These are phyloP conservation scores for Chrysocyon brachyurus DNA, from an alignment of 2,797 vertebrate genomes.

Conservation along the genomic window DNA sequence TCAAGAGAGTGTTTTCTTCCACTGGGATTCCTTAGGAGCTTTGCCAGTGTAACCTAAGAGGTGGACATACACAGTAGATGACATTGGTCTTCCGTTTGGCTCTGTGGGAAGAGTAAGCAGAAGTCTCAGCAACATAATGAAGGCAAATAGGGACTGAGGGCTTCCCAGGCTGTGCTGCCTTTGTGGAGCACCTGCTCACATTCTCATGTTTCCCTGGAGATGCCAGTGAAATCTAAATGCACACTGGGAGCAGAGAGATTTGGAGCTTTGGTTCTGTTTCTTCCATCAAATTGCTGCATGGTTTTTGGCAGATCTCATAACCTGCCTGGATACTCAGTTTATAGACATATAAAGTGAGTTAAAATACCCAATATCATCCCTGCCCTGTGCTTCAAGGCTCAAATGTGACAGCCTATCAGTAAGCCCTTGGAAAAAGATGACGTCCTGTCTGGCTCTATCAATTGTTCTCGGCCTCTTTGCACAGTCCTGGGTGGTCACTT, in stretches of 20 bases:
- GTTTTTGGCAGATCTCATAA: neutral
- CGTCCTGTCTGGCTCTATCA: neutral
- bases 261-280: neutral
- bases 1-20: constrained; percentile 11
- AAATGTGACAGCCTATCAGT: neutral
- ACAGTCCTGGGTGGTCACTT: neutral
- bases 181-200: rapidly evolving
- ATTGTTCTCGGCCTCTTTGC: neutral
- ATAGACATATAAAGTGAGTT: neutral
- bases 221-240: neutral
- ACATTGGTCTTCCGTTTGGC: neutral
- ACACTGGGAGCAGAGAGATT: neutral
- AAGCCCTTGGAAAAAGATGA: neutral
- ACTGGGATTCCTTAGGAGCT: neutral
- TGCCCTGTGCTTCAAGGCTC: neutral
- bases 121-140: neutral
- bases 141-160: neutral
- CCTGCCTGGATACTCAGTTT: neutral
- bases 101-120: neutral
- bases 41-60: constrained; percentile 15
- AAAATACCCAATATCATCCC: neutral
- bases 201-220: neutral
- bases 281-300: neutral
- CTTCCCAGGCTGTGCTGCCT: neutral
- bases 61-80: constrained; percentile 52